phyloP scores from a whole-genome alignment of 2,113 vertebrate species.

The Picathartes gymnocephalus region DNA sequence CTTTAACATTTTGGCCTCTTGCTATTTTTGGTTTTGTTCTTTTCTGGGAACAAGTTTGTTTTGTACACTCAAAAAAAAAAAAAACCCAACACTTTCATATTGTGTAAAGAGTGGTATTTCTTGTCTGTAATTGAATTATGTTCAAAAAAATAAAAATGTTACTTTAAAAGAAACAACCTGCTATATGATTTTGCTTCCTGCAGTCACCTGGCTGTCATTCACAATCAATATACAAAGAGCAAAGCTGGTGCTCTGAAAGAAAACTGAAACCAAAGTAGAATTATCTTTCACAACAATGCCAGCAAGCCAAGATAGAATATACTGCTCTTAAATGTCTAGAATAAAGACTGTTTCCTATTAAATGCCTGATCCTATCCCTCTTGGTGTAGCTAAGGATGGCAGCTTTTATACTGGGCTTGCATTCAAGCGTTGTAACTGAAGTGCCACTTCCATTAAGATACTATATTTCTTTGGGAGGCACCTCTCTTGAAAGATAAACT shows the following conservation, averaged over 20 bases:
- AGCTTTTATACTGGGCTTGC: neutral
- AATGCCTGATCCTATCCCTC: neutral
- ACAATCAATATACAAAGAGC: neutral
- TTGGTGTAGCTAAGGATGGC: neutral
- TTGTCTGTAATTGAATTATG: neutral
- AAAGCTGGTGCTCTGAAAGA: neutral
- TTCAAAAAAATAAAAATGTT: neutral
- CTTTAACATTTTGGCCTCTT: neutral
- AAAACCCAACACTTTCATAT: neutral
- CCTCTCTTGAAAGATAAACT: neutral
- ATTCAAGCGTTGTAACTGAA: neutral
- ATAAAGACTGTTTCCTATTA: neutral
- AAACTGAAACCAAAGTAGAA: neutral
- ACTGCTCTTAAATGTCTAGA: neutral
- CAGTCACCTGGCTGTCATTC: neutral
- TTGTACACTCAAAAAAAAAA: neutral
- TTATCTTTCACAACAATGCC: neutral
- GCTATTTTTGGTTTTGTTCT: neutral
- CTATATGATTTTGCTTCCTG: neutral
- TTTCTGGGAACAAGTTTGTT: neutral
- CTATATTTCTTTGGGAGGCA: neutral
- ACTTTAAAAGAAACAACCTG: neutral
- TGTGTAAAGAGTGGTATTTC: neutral
- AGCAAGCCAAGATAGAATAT: neutral
- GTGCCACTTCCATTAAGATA: neutral